Percentiles rank a stretch among this genome's conserved stretches.
Evolutionary conservation across 2,797 vertebrate genomes (phyloP).

Genomic region (Phoxinus dragarum): DNA sequence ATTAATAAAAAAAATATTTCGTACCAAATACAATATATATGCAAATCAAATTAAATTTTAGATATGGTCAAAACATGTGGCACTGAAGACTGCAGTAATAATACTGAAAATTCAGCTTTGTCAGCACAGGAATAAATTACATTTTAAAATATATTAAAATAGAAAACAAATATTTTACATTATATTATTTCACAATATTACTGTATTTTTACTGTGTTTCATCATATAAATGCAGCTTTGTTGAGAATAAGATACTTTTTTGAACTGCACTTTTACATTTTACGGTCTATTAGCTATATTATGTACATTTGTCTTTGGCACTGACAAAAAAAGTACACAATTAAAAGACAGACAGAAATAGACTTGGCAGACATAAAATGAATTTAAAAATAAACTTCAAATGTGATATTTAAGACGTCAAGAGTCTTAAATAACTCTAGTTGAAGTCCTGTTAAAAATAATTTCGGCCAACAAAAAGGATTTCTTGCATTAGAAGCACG

Average conservation of each 20-base stretch:
- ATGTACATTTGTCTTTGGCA: neutral
- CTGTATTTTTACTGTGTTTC: neutral
- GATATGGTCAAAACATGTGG: neutral
- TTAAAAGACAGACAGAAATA: neutral
- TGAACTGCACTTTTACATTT: neutral
- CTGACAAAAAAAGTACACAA: neutral
- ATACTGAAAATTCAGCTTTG: neutral
- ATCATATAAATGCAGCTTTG: neutral
- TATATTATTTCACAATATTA: neutral
- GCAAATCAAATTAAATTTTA: neutral
- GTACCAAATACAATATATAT: neutral
- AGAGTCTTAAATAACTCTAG: conserved; percentile 3
- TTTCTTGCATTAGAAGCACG: neutral
- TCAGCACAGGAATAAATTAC: too few species aligned
- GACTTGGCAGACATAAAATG: neutral
- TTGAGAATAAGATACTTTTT: neutral
- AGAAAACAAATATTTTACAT: neutral
- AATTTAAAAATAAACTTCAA: conserved; percentile 8
- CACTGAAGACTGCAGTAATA: neutral
- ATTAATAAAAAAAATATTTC: neutral
- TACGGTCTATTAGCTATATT: neutral
- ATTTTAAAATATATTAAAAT: neutral
- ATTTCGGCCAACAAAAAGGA: neutral
- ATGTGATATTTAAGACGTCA: neutral
- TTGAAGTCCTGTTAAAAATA: neutral